Base-by-base conservation (phyloP, 2,113 vertebrate genomes). In the Pteropus alecto region DNA sequence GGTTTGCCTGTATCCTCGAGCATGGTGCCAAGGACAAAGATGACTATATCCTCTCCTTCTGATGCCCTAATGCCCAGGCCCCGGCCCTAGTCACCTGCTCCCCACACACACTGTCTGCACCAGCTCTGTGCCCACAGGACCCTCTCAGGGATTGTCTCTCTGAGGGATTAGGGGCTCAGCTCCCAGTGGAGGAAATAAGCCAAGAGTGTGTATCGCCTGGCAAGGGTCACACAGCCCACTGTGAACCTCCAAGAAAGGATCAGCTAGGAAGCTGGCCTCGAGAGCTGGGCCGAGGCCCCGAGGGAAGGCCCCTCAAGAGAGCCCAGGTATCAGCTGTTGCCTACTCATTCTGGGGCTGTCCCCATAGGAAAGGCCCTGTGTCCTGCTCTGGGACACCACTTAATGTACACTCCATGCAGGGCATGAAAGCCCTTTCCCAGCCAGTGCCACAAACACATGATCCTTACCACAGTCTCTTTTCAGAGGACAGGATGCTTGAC, bases 1-100 rank as follows among this genome's bases (percentile, higher is more conserved):
- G 99, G 98, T 99, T 99, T 99, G 99, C 99, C 61, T 99, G 99
- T 97, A 99, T 99, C 98, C 99, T 99, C 96, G 99, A 99, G 97
- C 99, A 99, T 0, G 99, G 99, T 0, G 99, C 99, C 98, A 99
- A 99, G 97, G 99, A 99, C 96, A 99, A 99, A 70, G 99, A 99
- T 0, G 99, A 99, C 98, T 98, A 99, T 97, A 0, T 3, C 58
- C 60, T 0, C 81, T 3, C 22, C 35, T 51, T 51, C 58, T n/a
- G 6, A 43, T 18, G 7, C 67, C 22, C 46, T 41, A 9, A 0
- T 0, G 24, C 60, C 92, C 13, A 15, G 41, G 51, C 90, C 85
- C 35, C 79, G 2, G 0, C 26, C 82, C 90, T 79, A 41, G 79
- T 56, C 94, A 87, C 76, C 22, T 19, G 41, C 51, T 8, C 56